phyloP scores from a whole-genome alignment of 2,113 vertebrate species.

The Felis catus region DNA sequence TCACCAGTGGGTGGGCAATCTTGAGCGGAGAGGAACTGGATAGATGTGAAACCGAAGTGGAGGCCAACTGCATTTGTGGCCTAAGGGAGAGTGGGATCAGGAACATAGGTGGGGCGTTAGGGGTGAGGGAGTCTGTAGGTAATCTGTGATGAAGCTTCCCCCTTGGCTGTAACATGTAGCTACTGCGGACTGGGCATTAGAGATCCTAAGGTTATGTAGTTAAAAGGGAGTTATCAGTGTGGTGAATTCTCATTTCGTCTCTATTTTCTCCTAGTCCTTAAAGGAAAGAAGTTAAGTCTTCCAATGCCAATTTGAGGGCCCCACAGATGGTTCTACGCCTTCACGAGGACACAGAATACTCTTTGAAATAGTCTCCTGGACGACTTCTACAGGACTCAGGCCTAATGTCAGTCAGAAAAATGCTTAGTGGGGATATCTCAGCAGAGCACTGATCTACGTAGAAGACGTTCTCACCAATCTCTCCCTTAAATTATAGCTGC shows the following conservation, averaged over 20 bases:
- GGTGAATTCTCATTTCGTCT: not conserved
- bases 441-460: not conserved
- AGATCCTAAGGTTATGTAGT: not conserved
- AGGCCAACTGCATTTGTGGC: not conserved
- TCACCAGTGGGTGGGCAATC: not conserved
- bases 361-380: not conserved
- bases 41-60: fast-evolving
- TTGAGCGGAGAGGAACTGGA: not conserved
- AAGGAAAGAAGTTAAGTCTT: conserved; percentile 89
- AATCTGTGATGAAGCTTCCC: fast-evolving
- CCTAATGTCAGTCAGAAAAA: not conserved
- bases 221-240: not conserved
- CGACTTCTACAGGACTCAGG: not conserved
- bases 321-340: not conserved
- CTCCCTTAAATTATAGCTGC: not conserved
- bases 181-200: not conserved
- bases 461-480: not conserved
- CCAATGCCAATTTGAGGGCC: conserved; percentile 87
- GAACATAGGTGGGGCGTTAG: not conserved
- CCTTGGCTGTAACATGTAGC: not conserved
- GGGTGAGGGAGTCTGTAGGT: not conserved
- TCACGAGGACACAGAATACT: not conserved
- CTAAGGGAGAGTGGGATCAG: not conserved
- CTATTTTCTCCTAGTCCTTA: conserved; percentile 83
- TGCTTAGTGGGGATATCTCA: not conserved